Evolutionary conservation across 2,888 invertebrate species (phyloP).

Genomic region (Brenthis daphne): DNA sequence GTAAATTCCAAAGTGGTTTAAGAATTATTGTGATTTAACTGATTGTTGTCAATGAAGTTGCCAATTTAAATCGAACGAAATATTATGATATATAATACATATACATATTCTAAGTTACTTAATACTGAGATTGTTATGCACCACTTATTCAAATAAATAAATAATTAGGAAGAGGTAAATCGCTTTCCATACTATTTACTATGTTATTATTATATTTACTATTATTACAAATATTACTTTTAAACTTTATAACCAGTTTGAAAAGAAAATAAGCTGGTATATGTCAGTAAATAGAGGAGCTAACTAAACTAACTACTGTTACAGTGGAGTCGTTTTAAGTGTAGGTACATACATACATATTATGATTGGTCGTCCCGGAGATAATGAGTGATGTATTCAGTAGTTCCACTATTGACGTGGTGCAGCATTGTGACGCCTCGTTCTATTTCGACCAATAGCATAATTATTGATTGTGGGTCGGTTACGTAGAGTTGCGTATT

Average conservation of each 20-base stretch:
- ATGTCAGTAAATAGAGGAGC: too few relatives aligned
- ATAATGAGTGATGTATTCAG: conserved; percentile 47
- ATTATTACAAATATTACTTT: too few relatives aligned
- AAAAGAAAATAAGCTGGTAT: too few relatives aligned
- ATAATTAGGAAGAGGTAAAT: too few relatives aligned
- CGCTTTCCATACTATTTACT: too few relatives aligned
- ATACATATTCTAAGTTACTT: not conserved
- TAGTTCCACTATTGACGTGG: conserved; percentile 21
- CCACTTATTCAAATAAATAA: too few relatives aligned
- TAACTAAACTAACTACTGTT: too few relatives aligned
- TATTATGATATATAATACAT: not conserved
- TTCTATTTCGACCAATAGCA: conserved; percentile 15
- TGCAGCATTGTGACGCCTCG: conserved; percentile 17
- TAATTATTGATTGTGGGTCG: conserved; percentile 14
- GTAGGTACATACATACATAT: not conserved
- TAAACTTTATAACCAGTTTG: too few relatives aligned
- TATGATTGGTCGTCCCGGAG: conserved; percentile 27
- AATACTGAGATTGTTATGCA: too few relatives aligned
- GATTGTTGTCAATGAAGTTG: not conserved
- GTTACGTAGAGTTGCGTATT: not conserved
- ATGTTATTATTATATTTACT: too few relatives aligned
- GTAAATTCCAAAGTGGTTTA: not conserved
- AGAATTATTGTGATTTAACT: not conserved
- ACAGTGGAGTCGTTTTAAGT: too few relatives aligned
- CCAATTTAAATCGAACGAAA: not conserved